Evolutionary conservation across 2,888 invertebrate species (phyloP), one percentile per base, ranked within the genome.

Genomic region (Lacanobia wlatinum): DNA sequence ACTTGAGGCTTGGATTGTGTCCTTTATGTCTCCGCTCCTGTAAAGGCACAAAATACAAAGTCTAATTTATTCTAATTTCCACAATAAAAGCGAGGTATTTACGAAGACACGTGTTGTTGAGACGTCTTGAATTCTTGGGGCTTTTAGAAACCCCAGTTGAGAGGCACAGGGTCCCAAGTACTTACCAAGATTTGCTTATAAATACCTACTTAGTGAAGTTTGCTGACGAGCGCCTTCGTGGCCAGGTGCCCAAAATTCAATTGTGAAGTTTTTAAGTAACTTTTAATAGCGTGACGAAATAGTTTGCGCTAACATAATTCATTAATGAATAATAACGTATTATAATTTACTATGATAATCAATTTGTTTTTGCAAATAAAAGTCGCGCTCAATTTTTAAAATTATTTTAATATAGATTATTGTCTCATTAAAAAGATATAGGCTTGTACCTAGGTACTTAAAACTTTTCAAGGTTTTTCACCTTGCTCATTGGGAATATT

Each of bases 121-220:
- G 53, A 48, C 65, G 58, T 59, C 68, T 73, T 38, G 55, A 82
- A 61, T 67, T 83, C 67, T 73, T 71, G 48, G 21, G 28, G 23
- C 56, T 64, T 18, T 84, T 70, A 64, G 65, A 46, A 40, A 70
- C 23, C 55, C 46, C n/a, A 23, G 63, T 48, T 59, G 60, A 66
- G 59, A 56, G 60, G 66, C 52, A 56, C 59, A 16, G 28, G 38
- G 43, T 59, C 70, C 62, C 48, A 58, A 70, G 65, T 76, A 59
- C 34, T 77, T 72, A 23, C 64, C 23, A 48, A 80, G 76, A 82
- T 86, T 86, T 82, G 72, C 69, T 76, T 80, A 71, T 80, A 80
- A 86, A 86, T 78, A 78, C 66, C 71, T 75, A 53, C 70, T 79
- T 76, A 73, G 38, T 23, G 58, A 78, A 80, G 65, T 84, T 75